Evolutionary conservation across 2,113 vertebrate species (phyloP), one percentile per base, ranked within the genome.

Genomic region (Platichthys flesus): DNA sequence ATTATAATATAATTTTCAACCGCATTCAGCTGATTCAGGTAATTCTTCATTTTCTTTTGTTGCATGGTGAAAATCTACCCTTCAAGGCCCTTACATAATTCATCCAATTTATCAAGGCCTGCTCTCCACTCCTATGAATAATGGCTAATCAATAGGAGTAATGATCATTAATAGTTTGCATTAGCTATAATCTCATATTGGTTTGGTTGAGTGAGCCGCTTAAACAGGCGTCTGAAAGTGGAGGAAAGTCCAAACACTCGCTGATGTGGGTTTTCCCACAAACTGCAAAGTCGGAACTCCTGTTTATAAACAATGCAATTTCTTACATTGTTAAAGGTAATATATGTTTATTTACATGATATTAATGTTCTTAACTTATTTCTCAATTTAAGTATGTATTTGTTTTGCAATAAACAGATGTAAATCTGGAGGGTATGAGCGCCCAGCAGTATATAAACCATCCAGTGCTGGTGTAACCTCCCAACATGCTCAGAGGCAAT

Each of bases 81-180:
- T 78, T 76, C 68, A 79, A 71, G 51, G 23, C 54, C 57, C 35
- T 80, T 79, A 61, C 66, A 73, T 84, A 84, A 87, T 90, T 80
- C 64, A 74, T 76, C 31, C 71, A 79, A 84, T 90, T 73, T 59
- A 83, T 82, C 49, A 80, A 26, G 56, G 64, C 28, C 74, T 67
- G 54, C 37, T 1, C 63, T 72, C 64, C 67, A 59, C 67, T 60
- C n/a, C 63, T 72, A 70, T 87, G 79, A 90, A 73, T 85, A 88
- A 91, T 89, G 78, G 14, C 35, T 80, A 88, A 91, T 93, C 89
- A 88, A 90, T 92, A 90, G 63, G 74, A 75, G 66, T 87, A 90
- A 88, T 90, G 65, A 87, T 86, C 85, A 88, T 89, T 89, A 88
- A 90, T 88, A 84, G 71, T 70, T 80, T 61, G n/a, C 75, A 90